Base-by-base conservation (phyloP, 2,113 vertebrate genomes). In the Alosa alosa region DNA sequence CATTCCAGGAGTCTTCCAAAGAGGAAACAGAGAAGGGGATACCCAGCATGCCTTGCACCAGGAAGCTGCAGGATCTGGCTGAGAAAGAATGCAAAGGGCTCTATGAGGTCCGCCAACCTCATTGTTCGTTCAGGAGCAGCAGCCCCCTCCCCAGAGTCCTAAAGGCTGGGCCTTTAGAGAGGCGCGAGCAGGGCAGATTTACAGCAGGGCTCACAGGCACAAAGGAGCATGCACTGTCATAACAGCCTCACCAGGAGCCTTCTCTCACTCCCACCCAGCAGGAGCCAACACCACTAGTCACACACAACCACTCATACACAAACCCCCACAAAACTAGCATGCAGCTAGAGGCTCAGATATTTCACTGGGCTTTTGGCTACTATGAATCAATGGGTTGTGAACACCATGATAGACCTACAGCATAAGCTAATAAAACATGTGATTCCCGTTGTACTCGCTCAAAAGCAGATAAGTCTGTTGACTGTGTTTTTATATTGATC, bases 21-120 rank as follows among this genome's bases (percentile, higher is more conserved):
- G 82, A 86, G 25, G 55, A 50, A 89, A 93, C 90, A 91, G 92
- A 93, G 68, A 10, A 6, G 60, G 87, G 86, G 90, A 84, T 89
- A 90, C 88, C 89, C 91, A 93, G 88, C 91, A 91, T 93, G 86
- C 89, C 89, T 88, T 86, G 90, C 90, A 84, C 91, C 86, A 89
- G 91, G 84, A 49, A 85, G 11, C 72, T 17, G 13, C 89, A n/a
- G 46, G 81, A 90, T 82, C 87, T 20, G 87, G 84, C 87, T 93
- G 92, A 94, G 91, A 92, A 94, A 93, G 92, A 93, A 94, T 95
- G 90, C 6, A 0, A 90, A 90, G 91, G 93, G 89, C 93, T 94
- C 93, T 91, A 90, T 89, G 84, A 90, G 91, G 87, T 94, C 90
- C 88, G 46, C 91, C 92, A 92, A 92, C 89, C 92, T 93, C 88